These are phyloP conservation scores for Scolopax bukidnonensis DNA, from an alignment of 2,797 vertebrate genomes.

Conservation along the genomic window DNA sequence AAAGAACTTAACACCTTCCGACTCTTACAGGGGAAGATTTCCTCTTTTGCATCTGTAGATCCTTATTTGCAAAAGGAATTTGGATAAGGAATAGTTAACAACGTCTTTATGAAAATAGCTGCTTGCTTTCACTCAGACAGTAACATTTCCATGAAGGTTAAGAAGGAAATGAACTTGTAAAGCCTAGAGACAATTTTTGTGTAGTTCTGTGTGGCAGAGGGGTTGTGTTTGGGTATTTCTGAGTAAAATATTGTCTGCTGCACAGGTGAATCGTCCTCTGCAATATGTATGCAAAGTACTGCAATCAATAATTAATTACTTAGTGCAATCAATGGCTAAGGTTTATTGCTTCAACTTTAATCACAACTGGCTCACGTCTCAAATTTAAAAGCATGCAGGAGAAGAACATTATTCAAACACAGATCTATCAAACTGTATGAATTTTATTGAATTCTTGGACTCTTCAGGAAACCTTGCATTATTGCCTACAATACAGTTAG, in stretches of 20 bases:
- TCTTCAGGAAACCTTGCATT: neutral
- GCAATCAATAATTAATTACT: constrained; percentile 66
- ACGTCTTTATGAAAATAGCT: neutral
- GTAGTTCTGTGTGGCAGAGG: neutral
- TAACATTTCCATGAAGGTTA: neutral
- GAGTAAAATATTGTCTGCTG: neutral
- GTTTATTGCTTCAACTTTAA: constrained; percentile 61
- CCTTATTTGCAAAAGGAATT: neutral
- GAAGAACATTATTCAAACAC: neutral
- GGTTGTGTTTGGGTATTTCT: neutral
- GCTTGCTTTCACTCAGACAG: neutral
- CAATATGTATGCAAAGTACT: constrained; percentile 40
- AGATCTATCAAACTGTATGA: neutral
- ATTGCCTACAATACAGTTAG: neutral
- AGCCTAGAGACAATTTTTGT: neutral
- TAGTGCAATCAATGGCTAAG: constrained; percentile 42
- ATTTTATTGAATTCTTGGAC: neutral
- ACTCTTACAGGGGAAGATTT: neutral
- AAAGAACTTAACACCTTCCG: neutral
- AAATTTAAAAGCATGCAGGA: neutral
- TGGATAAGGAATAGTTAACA: neutral
- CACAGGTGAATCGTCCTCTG: constrained; percentile 43
- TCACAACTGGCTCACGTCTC: constrained; percentile 9
- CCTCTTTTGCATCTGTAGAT: neutral
- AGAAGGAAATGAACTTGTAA: neutral